Percentiles rank a stretch among this genome's conserved stretches.
Evolutionary conservation across 2,888 invertebrate species (phyloP).

Genomic region (Drosophila anomalipes): DNA sequence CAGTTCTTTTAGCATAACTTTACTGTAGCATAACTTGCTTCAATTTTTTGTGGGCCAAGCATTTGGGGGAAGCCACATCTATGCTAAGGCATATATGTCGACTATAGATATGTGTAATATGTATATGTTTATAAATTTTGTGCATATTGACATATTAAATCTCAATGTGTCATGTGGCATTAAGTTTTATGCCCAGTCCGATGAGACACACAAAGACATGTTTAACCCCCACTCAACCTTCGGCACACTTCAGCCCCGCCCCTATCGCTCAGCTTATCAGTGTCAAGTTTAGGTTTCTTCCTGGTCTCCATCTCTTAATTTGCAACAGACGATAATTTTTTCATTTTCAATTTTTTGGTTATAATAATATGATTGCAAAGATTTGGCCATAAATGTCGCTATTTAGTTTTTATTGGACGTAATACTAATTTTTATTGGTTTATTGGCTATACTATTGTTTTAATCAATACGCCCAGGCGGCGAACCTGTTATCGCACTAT

Average conservation of each 20-base stretch:
- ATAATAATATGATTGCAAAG: constrained; percentile 79
- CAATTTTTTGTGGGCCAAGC: constrained; percentile 34
- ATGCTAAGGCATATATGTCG: constrained; percentile 49
- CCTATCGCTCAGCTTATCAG: constrained; percentile 18
- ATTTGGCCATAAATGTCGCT: constrained; percentile 83
- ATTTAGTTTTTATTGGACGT: constrained; percentile 83
- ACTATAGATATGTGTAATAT: constrained; percentile 36
- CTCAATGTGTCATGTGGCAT: constrained; percentile 83
- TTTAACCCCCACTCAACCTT: constrained; percentile 7
- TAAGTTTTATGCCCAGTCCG: constrained; percentile 68
- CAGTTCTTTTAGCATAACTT: not conserved
- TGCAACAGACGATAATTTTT: constrained; percentile 13
- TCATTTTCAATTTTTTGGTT: constrained; percentile 11
- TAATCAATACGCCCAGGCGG: constrained; percentile 70
- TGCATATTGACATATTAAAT: constrained; percentile 84
- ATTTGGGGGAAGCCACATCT: constrained; percentile 56
- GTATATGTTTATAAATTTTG: constrained; percentile 74
- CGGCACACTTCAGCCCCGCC: not conserved
- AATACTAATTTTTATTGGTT: constrained; percentile 83
- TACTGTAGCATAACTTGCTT: constrained; percentile 31
- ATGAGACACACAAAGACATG: constrained; percentile 35
- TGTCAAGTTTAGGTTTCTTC: constrained; percentile 23
- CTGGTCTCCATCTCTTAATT: constrained; percentile 9
- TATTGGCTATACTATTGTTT: constrained; percentile 77
- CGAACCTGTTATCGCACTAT: constrained; percentile 45